These are phyloP conservation scores for Phrynocephalus vlangalii DNA, from an alignment of 2,797 vertebrate species.

Conservation along the genomic window DNA sequence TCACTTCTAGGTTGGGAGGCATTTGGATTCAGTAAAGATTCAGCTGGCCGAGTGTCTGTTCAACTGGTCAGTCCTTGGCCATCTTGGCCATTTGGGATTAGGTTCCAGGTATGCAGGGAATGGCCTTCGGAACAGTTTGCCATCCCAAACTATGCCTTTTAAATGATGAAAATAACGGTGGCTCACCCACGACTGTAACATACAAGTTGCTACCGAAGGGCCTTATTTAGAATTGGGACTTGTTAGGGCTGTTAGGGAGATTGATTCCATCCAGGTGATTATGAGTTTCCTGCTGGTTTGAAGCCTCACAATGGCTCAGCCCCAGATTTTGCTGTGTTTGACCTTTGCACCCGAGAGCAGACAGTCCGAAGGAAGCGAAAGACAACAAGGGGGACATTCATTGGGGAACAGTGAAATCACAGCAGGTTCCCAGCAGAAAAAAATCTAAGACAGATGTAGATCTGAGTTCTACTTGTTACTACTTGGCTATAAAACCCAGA, in stretches of 20 bases:
- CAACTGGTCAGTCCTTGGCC: too few species aligned
- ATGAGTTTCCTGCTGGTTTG: conserved; percentile 59
- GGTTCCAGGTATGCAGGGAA: neutral
- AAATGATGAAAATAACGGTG: neutral
- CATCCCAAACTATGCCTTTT: neutral
- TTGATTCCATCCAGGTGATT: conserved; percentile 47
- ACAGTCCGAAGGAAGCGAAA: conserved; percentile 34
- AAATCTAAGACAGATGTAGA: conserved; percentile 60
- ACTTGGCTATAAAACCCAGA: conserved; percentile 33
- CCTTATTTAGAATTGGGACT: conserved; percentile 38
- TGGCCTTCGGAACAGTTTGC: neutral
- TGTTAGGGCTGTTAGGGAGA: conserved; percentile 45
- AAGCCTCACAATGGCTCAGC: conserved; percentile 43
- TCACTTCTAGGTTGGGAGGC: too few species aligned
- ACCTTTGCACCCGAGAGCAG: conserved; percentile 40
- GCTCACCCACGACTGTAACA: neutral
- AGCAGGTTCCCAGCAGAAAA: conserved; percentile 45
- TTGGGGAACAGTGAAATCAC: conserved; percentile 58
- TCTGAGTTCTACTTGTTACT: conserved; percentile 45
- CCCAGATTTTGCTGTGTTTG: conserved; percentile 40
- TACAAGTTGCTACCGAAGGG: neutral
- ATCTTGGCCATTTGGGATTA: too few species aligned
- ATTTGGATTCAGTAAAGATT: too few species aligned
- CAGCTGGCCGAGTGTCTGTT: too few species aligned
- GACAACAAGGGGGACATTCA: conserved; percentile 46